phyloP scores from a whole-genome alignment of 1,140 invertebrate species.

The honey bee (Apis mellifera) region DNA sequence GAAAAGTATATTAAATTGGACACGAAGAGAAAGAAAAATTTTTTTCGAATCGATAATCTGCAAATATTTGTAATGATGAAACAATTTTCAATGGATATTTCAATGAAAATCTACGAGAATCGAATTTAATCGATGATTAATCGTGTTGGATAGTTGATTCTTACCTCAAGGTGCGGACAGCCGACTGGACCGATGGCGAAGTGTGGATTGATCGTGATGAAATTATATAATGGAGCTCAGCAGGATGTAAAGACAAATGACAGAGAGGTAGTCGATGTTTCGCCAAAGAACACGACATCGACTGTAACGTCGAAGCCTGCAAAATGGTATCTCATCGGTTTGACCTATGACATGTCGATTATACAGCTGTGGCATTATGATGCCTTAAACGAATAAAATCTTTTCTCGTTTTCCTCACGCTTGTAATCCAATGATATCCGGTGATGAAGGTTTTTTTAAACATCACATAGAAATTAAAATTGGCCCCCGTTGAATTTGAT shows the following conservation, averaged over 20 bases:
- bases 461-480: too few species aligned
- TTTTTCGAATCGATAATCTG: too few species aligned
- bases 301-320: conserved; percentile 70
- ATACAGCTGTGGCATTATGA: conserved; percentile 42
- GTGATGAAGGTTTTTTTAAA: background rate
- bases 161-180: conserved; percentile 41
- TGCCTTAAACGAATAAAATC: conserved; percentile 29
- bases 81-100: background rate
- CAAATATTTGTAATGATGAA: too few species aligned
- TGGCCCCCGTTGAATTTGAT: background rate
- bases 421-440: background rate
- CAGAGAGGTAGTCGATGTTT: conserved; percentile 53
- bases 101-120: conserved; percentile 1
- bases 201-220: background rate
- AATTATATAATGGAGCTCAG: conserved; percentile 30
- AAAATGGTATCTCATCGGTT: conserved; percentile 74
- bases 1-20: too few species aligned
- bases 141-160: background rate
- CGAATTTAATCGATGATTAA: background rate
- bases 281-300: conserved; percentile 69
- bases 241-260: conserved; percentile 20
- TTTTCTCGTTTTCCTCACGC: conserved; percentile 19
- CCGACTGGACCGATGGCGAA: background rate
- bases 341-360: conserved; percentile 78
- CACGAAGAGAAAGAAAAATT: too few species aligned